These are phyloP conservation scores for Stigmatopora nigra DNA, from an alignment of 2,113 vertebrate species.

Conservation along the genomic window DNA sequence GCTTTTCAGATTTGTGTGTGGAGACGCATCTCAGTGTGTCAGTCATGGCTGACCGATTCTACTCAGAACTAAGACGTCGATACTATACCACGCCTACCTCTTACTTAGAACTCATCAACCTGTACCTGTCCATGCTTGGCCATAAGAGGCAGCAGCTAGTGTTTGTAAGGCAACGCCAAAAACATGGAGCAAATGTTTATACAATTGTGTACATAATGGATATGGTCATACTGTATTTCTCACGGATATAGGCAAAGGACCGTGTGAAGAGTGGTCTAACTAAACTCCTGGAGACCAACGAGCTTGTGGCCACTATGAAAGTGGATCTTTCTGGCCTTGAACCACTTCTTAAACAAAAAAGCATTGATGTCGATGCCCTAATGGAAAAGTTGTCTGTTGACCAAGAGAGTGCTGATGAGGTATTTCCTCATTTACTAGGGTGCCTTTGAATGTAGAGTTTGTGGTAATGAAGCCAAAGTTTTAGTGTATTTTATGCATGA, in stretches of 20 bases:
- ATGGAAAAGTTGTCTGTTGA: constrained; percentile 77
- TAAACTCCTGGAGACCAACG: constrained; percentile 78
- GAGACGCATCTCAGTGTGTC: constrained; percentile 76
- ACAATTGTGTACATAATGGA: too few relatives aligned
- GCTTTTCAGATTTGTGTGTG: constrained; percentile 77
- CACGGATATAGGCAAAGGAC: constrained; percentile 69
- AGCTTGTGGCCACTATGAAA: constrained; percentile 80
- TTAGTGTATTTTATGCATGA: not conserved
- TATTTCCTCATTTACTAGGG: constrained; percentile 1
- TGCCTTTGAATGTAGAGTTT: not conserved
- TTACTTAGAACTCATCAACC: constrained; percentile 83
- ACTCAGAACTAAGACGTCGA: constrained; percentile 70
- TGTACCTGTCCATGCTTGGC: constrained; percentile 76
- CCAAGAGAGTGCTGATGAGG: constrained; percentile 78
- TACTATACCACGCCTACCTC: constrained; percentile 83
- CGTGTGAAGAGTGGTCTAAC: constrained; percentile 78
- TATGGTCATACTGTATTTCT: constrained; percentile 7
- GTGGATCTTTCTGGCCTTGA: constrained; percentile 78
- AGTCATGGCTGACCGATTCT: constrained; percentile 77
- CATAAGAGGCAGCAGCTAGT: constrained; percentile 73
- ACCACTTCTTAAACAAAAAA: constrained; percentile 76
- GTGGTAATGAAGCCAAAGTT: not conserved
- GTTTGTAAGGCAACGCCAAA: constrained; percentile 53
- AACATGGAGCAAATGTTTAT: not conserved
- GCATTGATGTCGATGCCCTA: constrained; percentile 72